phyloP scores from a whole-genome alignment of 2,113 vertebrate species.

The human (Homo sapiens) region DNA sequence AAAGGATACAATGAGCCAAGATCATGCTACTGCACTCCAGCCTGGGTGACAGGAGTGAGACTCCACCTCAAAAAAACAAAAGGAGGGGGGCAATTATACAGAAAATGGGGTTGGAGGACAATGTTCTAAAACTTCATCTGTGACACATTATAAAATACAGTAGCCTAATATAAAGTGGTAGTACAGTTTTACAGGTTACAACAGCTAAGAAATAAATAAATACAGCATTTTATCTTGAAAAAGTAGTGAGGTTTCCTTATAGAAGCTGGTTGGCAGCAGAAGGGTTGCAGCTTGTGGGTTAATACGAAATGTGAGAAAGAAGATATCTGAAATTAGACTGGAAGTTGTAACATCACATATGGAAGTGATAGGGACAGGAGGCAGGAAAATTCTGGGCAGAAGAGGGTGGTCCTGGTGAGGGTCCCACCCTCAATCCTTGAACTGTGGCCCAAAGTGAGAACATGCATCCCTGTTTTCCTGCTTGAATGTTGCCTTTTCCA shows the following conservation, averaged over 20 bases:
- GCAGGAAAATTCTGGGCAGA: too few species aligned
- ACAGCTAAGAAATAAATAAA: neutral
- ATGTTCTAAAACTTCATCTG: neutral
- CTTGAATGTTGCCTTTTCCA: too few species aligned
- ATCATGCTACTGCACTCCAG: too few species aligned
- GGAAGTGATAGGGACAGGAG: neutral
- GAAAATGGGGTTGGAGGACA: neutral
- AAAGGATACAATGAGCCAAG: too few species aligned
- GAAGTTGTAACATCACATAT: neutral
- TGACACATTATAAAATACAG: neutral
- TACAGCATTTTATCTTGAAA: neutral
- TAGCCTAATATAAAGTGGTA: neutral
- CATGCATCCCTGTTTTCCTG: too few species aligned
- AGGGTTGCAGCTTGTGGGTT: neutral
- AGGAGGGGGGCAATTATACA: neutral
- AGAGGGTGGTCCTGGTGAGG: too few species aligned
- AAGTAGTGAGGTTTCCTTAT: neutral
- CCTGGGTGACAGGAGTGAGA: too few species aligned
- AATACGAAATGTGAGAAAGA: neutral
- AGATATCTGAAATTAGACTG: neutral
- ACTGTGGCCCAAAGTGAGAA: too few species aligned
- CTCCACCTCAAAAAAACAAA: neutral
- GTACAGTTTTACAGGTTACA: neutral
- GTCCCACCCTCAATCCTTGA: too few species aligned
- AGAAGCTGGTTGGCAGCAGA: neutral